A percentile compares a stretch with the other conserved stretches of the same genome.
These are phyloP conservation scores for Drosophila putrida DNA, from an alignment of 2,888 invertebrate genomes.

Conservation along the genomic window DNA sequence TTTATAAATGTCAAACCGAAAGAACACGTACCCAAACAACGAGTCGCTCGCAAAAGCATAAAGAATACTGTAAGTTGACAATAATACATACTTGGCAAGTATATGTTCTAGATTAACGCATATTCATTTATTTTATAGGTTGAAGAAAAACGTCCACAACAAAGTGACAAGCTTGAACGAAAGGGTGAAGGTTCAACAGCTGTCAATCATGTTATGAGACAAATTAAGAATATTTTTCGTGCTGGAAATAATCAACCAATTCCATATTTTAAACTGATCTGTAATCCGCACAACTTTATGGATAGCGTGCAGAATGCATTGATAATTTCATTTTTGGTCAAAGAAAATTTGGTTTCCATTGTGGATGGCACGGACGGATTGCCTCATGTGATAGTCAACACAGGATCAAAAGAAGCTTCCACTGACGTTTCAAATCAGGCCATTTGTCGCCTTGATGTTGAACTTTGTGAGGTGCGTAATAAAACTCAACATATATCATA, in stretches of 20 bases:
- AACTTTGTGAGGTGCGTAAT: constrained; percentile 65
- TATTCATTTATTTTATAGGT: constrained; percentile 50
- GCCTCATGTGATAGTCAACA: constrained; percentile 74
- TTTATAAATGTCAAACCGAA: constrained; percentile 82
- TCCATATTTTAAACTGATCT: constrained; percentile 87
- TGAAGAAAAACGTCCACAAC: constrained; percentile 86
- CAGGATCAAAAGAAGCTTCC: constrained; percentile 33
- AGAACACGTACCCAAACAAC: constrained; percentile 76
- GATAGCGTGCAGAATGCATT: constrained; percentile 88
- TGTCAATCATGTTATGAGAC: constrained; percentile 86
- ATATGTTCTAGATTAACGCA: background rate
- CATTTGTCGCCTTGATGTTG: constrained; percentile 74
- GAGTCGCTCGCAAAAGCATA: constrained; percentile 75
- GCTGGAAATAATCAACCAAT: constrained; percentile 85
- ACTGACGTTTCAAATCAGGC: constrained; percentile 70
- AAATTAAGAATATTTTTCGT: constrained; percentile 84
- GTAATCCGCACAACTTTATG: constrained; percentile 87
- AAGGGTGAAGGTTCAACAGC: constrained; percentile 87
- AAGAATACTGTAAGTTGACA: constrained; percentile 51
- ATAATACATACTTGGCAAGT: background rate
- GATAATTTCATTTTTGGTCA: constrained; percentile 87
- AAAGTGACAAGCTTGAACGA: constrained; percentile 85
- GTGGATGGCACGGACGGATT: constrained; percentile 84
- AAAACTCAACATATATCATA: background rate
- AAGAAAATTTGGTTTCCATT: constrained; percentile 86